Evolutionary conservation across 2,113 vertebrate genomes (phyloP), one percentile per base, ranked within the genome.

Genomic region (Vicugna pacos): DNA sequence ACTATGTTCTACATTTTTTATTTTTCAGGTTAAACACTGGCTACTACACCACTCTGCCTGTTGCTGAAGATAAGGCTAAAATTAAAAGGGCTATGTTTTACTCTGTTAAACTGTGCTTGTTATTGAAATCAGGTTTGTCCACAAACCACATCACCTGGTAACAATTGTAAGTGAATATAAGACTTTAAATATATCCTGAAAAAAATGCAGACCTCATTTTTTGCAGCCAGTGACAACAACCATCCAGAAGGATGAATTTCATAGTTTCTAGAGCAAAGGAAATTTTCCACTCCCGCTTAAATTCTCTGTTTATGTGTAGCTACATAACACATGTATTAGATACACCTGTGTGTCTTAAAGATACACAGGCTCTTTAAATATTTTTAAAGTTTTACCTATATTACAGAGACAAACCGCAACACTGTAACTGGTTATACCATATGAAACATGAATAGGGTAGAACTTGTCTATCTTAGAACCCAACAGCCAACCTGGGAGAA

Each of bases 81-180:
- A 80, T 65, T 69, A 58, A 80, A 96, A 95, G 26, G 35, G 38
- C 46, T 85, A 46, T 85, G 87, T 35, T 76, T 62, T 32, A 77
- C 46, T 96, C 42, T 26, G 19, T 90, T 67, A 58, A 86, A n/a
- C 54, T 92, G 58, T 93, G 11, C 64, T 75, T 65, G 76, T 81
- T 90, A 75, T 92, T 93, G 93, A 97, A 85, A 94, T 88, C 48
- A 30, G 52, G 10, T 94, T 73, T 50, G 69, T 89, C 35, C 20
- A 84, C 28, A 48, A 58, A 79, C 17, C n/a, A 17, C 80, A 70
- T 72, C 48, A 84, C 62, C 91, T 81, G 26, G 46, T 50, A 96
- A 97, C 17, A 84, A 91, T 22, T 73, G 4, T 83, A 60, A 77
- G 46, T 69, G 10, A 89, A 70, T 16, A 8, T 54, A 83, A 65